These are phyloP conservation scores for Machimus rusticus DNA, from an alignment of 2,888 invertebrate species.

Conservation along the genomic window DNA sequence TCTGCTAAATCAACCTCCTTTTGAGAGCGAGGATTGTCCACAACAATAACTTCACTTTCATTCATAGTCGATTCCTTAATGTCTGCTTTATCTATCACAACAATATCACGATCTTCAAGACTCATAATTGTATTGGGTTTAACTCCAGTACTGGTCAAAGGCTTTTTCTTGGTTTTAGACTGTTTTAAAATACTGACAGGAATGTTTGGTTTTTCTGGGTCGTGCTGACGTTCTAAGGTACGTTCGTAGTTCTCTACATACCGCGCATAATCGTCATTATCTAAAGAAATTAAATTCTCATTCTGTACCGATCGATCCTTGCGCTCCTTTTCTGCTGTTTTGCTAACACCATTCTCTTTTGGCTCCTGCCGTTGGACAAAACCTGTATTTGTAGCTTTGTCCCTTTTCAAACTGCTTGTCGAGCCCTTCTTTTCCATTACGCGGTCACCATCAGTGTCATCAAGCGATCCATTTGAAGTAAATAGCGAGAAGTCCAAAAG, in stretches of 20 bases:
- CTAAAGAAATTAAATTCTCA: constrained; percentile 45
- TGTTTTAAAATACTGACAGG: constrained; percentile 53
- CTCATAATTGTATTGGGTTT: constrained; percentile 54
- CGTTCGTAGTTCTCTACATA: constrained; percentile 53
- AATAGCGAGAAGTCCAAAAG: not conserved
- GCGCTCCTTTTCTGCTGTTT: constrained; percentile 32
- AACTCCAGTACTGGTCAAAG: constrained; percentile 35
- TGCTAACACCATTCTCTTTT: constrained; percentile 32
- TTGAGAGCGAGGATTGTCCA: constrained; percentile 54
- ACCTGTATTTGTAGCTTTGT: constrained; percentile 47
- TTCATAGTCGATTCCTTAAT: constrained; percentile 57
- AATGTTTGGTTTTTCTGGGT: constrained; percentile 47
- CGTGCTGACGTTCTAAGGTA: constrained; percentile 49
- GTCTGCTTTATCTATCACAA: constrained; percentile 57
- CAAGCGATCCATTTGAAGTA: constrained; percentile 20
- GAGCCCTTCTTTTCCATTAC: constrained; percentile 41
- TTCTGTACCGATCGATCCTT: constrained; percentile 46
- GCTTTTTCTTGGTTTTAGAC: constrained; percentile 40
- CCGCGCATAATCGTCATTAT: constrained; percentile 53
- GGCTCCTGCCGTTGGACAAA: constrained; percentile 30
- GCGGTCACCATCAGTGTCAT: constrained; percentile 2
- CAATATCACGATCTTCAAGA: constrained; percentile 56
- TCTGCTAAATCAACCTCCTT: constrained; percentile 58
- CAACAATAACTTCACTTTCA: constrained; percentile 55
- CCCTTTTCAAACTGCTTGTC: constrained; percentile 38